phyloP scores from a whole-genome alignment of 64 coral and sea anemone species.

The Orbicella faveolata region DNA sequence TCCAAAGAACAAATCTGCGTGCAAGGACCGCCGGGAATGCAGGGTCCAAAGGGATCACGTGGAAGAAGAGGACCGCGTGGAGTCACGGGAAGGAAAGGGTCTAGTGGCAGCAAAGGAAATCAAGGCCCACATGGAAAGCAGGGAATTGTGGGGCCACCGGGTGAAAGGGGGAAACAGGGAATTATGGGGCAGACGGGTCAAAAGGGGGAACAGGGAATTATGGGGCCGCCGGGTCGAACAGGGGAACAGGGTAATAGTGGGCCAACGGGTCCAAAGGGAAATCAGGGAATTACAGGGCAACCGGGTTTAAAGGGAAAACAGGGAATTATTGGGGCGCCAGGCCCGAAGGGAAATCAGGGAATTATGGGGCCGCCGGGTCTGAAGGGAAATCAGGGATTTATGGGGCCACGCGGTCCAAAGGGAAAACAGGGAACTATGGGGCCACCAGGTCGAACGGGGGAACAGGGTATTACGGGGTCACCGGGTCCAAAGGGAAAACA shows the following conservation, averaged over 20 bases:
- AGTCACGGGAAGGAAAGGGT: slow-evolving; percentile 30
- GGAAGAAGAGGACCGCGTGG: slow-evolving; percentile 26
- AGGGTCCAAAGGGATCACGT: slow-evolving; percentile 30
- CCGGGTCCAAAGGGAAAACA: too few species aligned
- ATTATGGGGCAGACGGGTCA: background rate
- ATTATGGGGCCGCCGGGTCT: background rate
- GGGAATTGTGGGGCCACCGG: background rate
- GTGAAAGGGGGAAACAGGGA: background rate
- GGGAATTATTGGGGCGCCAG: background rate
- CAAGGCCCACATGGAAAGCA: background rate
- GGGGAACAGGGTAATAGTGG: background rate
- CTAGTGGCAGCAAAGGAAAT: slow-evolving; percentile 3
- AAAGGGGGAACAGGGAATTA: background rate
- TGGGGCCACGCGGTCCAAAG: too few species aligned
- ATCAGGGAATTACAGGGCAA: background rate
- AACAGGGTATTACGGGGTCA: background rate
- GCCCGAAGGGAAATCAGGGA: background rate
- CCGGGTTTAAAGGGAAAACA: background rate
- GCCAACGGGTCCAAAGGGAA: background rate
- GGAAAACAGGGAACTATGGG: background rate
- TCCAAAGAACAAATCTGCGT: background rate
- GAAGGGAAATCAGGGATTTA: background rate
- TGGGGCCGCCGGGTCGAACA: background rate
- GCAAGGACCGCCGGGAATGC: slow-evolving; percentile 45
- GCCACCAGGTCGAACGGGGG: slow-evolving; percentile 1